Conservation (phyloP, 2,888 invertebrate genomes). For the Dicranocentrus wangi region DNA sequence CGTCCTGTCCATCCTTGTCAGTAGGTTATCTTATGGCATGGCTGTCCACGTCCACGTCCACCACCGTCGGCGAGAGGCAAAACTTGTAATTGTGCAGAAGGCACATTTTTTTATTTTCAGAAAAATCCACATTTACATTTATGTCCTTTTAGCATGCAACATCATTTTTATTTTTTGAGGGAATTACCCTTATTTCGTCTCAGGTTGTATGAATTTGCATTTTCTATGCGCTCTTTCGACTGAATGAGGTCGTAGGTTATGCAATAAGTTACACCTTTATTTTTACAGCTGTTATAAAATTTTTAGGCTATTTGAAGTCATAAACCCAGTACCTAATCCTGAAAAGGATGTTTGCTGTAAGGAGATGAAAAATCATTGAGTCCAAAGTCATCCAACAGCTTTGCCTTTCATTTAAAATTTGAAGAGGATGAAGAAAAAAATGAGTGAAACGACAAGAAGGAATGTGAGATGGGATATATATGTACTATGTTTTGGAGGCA, state of each 20-base stretch:
- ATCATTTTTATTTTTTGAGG: constrained; percentile 6
- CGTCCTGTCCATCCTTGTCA: not conserved
- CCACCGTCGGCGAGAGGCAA: not conserved
- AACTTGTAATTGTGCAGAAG: not conserved
- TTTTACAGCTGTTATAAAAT: constrained; percentile 36
- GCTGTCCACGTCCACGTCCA: not conserved
- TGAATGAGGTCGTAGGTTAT: constrained; percentile 62
- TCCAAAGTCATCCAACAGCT: not conserved
- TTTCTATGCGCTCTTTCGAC: constrained; percentile 33
- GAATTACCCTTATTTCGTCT: constrained; percentile 9
- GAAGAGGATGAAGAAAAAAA: not conserved
- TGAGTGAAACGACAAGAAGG: too few species aligned
- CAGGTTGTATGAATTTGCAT: constrained; percentile 33
- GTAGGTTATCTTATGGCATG: too few species aligned
- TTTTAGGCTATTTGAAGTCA: not conserved
- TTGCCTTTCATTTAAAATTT: constrained; percentile 7
- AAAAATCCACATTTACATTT: not conserved
- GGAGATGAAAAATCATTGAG: constrained; percentile 1
- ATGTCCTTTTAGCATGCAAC: not conserved
- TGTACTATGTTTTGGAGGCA: not conserved
- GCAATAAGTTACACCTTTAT: constrained; percentile 58
- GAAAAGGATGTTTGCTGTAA: constrained; percentile 5
- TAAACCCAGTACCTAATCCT: not conserved
- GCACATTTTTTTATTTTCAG: too few species aligned
- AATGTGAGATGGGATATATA: not conserved